These are phyloP conservation scores for Subacronicta megacephala DNA, from an alignment of 2,888 invertebrate species.

Conservation along the genomic window DNA sequence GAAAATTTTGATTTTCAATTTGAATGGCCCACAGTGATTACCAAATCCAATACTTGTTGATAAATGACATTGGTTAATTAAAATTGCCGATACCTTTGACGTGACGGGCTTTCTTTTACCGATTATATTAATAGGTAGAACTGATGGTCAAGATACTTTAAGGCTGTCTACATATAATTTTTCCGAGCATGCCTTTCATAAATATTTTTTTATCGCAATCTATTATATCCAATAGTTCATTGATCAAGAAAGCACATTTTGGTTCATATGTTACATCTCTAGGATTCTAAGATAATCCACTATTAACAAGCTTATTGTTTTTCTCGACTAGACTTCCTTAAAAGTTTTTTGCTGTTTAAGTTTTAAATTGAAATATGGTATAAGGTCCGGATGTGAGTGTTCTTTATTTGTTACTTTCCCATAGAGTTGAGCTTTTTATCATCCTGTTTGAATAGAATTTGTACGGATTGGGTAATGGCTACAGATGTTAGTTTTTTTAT, in stretches of 20 bases:
- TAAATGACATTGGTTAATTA: conserved; percentile 81
- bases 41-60: conserved; percentile 77
- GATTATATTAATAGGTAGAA: conserved; percentile 17
- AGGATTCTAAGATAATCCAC: background rate
- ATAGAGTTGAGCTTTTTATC: conserved; percentile 75
- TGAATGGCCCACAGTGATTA: conserved; percentile 77
- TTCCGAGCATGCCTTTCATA: background rate
- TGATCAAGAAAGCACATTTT: conserved; percentile 5
- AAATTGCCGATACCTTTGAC: conserved; percentile 59
- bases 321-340: conserved; percentile 14
- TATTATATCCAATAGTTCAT: conserved; percentile 4
- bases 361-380: conserved; percentile 65
- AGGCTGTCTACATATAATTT: background rate
- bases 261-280: too few relatives aligned
- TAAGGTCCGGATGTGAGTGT: conserved; percentile 71
- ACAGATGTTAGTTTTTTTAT: conserved; percentile 81
- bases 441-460: conserved; percentile 76
- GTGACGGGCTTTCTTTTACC: conserved; percentile 30
- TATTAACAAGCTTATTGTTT: too few relatives aligned
- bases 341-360: conserved; percentile 24
- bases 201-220: background rate
- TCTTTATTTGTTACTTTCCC: conserved; percentile 74
- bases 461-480: conserved; percentile 69
- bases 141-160: conserved; percentile 3
- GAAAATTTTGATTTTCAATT: conserved; percentile 87